Conservation (phyloP, 2,113 vertebrate genomes). For the Dermatemys mawii region DNA sequence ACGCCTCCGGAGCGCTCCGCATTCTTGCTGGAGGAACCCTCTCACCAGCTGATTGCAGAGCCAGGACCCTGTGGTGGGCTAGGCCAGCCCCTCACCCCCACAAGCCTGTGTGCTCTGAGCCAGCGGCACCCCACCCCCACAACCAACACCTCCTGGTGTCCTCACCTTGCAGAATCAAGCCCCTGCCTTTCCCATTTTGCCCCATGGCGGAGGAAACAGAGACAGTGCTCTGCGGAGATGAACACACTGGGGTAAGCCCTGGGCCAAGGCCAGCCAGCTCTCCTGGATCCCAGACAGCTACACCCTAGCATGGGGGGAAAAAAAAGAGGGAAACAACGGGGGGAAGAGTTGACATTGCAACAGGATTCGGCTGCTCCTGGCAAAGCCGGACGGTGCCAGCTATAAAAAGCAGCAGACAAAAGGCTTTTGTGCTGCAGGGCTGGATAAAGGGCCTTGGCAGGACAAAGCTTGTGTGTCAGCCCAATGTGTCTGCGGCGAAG, state of each 20-base stretch:
- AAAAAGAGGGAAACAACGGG: not conserved
- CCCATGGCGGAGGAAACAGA: not conserved
- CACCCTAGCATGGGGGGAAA: not conserved
- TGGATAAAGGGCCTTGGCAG: not conserved
- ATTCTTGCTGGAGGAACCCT: not conserved
- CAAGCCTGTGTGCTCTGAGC: too few relatives aligned
- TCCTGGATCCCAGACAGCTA: not conserved
- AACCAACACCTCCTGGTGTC: not conserved
- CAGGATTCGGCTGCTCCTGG: too few relatives aligned
- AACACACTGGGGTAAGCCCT: not conserved
- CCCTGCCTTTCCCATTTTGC: not conserved
- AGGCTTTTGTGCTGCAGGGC: not conserved
- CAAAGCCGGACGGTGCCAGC: not conserved
- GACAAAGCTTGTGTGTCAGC: not conserved
- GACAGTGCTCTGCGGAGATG: not conserved
- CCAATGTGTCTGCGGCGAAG: not conserved
- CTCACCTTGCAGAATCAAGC: not conserved
- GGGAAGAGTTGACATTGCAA: not conserved
- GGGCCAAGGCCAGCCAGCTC: not conserved
- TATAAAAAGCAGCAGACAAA: not conserved
- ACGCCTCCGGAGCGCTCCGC: not conserved
- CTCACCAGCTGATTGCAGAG: not conserved
- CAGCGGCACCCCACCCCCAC: not conserved
- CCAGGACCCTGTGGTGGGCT: not conserved
- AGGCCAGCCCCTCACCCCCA: not conserved